These are phyloP conservation scores for Heliconius sara DNA, from an alignment of 2,888 invertebrate genomes.

Conservation along the genomic window DNA sequence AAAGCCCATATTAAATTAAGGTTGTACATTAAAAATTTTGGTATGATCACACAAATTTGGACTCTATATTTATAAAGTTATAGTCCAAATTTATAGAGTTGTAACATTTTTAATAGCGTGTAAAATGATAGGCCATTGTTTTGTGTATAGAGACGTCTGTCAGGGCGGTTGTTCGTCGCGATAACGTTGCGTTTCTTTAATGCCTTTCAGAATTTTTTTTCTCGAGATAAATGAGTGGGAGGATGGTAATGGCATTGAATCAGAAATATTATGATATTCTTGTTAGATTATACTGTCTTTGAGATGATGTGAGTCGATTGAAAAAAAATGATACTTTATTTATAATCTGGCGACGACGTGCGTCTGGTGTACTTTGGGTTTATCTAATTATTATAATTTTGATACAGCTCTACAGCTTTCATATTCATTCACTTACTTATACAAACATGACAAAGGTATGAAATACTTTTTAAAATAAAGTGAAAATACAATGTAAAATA, in stretches of 20 bases:
- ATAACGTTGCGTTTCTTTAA: slow-evolving; percentile 67
- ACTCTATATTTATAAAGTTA: slow-evolving; percentile 26
- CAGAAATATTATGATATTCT: slow-evolving; percentile 44
- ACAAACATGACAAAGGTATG: not conserved
- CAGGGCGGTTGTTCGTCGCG: slow-evolving; percentile 66
- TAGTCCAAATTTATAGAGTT: slow-evolving; percentile 44
- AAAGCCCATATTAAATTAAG: slow-evolving; percentile 41
- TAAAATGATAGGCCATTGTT: slow-evolving; percentile 75
- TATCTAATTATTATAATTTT: not conserved
- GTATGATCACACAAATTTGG: slow-evolving; percentile 1
- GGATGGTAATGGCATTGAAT: slow-evolving; percentile 48
- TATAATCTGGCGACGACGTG: slow-evolving; percentile 7
- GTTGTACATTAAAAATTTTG: slow-evolving; percentile 27
- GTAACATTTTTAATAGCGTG: slow-evolving; percentile 66
- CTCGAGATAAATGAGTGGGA: slow-evolving; percentile 47
- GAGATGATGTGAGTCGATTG: slow-evolving; percentile 12
- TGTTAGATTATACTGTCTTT: slow-evolving; percentile 38
- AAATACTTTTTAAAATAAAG: not conserved
- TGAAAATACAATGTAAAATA: not conserved
- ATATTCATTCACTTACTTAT: not conserved
- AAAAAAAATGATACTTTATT: not conserved
- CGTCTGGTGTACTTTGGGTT: not conserved
- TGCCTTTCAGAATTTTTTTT: slow-evolving; percentile 53
- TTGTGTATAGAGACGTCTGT: slow-evolving; percentile 80
- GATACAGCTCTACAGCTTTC: not conserved